These are phyloP conservation scores for Hippocampus barbouri DNA, from an alignment of 2,113 vertebrate genomes.

Conservation along the genomic window DNA sequence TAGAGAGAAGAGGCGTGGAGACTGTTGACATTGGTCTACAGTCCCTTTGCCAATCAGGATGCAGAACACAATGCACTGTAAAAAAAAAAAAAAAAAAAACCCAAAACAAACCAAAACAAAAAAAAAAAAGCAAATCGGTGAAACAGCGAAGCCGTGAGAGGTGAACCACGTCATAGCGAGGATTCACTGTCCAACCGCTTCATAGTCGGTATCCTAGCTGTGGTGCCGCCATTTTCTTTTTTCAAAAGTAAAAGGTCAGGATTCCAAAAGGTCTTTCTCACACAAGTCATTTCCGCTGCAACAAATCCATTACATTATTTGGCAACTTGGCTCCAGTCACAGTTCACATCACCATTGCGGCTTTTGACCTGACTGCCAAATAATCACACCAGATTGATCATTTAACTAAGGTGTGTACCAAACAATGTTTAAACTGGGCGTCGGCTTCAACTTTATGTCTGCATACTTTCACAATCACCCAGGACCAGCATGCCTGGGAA, in stretches of 20 bases:
- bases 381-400: slow-evolving; percentile 20
- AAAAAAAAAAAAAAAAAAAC: too few species aligned
- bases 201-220: too few species aligned
- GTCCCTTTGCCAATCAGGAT: too few species aligned
- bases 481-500: slow-evolving; percentile 6
- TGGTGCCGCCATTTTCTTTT: not conserved
- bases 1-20: too few species aligned
- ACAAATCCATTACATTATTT: slow-evolving; percentile 29
- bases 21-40: too few species aligned
- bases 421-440: slow-evolving; percentile 20
- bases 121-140: too few species aligned
- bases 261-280: slow-evolving; percentile 36
- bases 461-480: slow-evolving; percentile 25
- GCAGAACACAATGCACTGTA: too few species aligned
- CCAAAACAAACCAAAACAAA: too few species aligned
- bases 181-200: too few species aligned
- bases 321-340: slow-evolving; percentile 17
- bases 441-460: slow-evolving; percentile 23
- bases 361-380: slow-evolving; percentile 34
- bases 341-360: slow-evolving; percentile 37
- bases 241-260: not conserved
- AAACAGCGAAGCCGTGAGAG: too few species aligned
- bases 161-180: too few species aligned
- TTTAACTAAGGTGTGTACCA: slow-evolving; percentile 23
- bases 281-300: slow-evolving; percentile 44